These are phyloP conservation scores for Nesoenas mayeri DNA, from an alignment of 2,113 vertebrate genomes.

Conservation along the genomic window DNA sequence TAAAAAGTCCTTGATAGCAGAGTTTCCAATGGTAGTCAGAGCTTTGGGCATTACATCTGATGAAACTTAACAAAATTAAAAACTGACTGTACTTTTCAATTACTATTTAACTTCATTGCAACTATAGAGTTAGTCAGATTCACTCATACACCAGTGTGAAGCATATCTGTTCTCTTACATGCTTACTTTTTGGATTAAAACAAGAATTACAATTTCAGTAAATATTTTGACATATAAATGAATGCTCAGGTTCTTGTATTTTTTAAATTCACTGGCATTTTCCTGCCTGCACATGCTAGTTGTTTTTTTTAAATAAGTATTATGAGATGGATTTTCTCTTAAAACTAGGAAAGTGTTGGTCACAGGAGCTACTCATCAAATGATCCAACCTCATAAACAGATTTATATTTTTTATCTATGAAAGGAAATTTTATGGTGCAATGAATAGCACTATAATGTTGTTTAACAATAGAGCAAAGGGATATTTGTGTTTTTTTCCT, in stretches of 20 bases:
- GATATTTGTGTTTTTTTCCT: not conserved
- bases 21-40: not conserved
- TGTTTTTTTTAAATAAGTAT: not conserved
- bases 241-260: not conserved
- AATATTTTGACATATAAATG: not conserved
- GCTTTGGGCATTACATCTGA: not conserved
- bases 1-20: not conserved
- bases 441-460: not conserved
- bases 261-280: not conserved
- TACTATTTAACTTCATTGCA: not conserved
- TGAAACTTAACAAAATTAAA: not conserved
- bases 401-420: not conserved
- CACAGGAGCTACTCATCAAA: not conserved
- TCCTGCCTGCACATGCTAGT: not conserved
- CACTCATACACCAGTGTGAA: not conserved
- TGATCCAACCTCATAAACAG: not conserved
- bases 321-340: not conserved
- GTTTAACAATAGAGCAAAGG: not conserved
- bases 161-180: not conserved
- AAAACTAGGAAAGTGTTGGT: not conserved
- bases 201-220: not conserved
- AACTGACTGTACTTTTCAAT: not conserved
- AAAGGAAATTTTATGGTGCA: not conserved
- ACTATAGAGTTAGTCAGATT: not conserved
- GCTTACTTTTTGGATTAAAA: not conserved